These are phyloP conservation scores for Amazona guildingii DNA, from an alignment of 2,113 vertebrate genomes.

Conservation along the genomic window DNA sequence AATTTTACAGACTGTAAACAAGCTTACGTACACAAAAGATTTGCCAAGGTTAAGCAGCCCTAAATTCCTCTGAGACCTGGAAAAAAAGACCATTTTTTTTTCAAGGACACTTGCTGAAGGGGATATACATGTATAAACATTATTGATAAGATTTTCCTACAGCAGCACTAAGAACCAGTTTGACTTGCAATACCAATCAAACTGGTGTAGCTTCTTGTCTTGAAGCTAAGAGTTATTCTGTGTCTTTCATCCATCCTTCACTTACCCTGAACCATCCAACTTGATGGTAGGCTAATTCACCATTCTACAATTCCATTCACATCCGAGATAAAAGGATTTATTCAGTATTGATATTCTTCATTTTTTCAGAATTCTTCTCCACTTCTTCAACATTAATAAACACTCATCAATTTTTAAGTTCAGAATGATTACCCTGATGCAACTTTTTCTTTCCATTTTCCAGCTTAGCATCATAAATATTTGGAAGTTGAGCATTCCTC, in stretches of 20 bases:
- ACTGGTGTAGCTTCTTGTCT: not conserved
- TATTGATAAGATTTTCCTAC: not conserved
- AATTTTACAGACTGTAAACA: not conserved
- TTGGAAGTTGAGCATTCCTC: not conserved
- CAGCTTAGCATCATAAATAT: not conserved
- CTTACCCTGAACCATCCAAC: not conserved
- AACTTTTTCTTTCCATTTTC: not conserved
- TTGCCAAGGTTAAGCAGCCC: not conserved
- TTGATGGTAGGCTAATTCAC: not conserved
- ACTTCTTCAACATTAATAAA: not conserved
- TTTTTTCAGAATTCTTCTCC: not conserved
- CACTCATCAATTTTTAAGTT: accelerated
- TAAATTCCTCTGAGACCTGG: not conserved
- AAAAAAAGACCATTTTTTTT: not conserved
- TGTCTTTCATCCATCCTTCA: not conserved
- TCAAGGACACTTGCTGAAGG: not conserved
- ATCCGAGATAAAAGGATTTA: not conserved
- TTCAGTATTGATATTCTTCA: not conserved
- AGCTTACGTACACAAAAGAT: not conserved
- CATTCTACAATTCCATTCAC: not conserved
- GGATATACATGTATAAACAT: not conserved
- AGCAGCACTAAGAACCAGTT: not conserved
- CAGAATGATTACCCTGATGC: not conserved
- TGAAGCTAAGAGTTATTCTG: not conserved
- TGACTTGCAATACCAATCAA: not conserved